phyloP scores from a whole-genome alignment of 2,797 vertebrate species.

The Vultur gryphus region DNA sequence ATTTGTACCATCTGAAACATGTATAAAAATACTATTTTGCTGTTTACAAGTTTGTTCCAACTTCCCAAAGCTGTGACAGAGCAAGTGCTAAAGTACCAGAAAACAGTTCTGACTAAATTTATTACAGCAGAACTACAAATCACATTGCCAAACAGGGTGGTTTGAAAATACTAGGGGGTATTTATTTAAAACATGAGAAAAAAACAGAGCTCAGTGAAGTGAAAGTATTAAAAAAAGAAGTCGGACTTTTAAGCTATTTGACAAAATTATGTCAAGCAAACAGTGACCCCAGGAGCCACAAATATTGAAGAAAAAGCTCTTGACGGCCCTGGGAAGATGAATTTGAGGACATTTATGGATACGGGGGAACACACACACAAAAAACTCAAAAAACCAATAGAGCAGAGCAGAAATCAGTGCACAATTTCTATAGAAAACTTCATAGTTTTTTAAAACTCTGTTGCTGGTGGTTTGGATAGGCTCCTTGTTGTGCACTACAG shows the following conservation, averaged over 20 bases:
- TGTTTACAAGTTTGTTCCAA: background rate
- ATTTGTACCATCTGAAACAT: background rate
- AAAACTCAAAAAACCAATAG: background rate
- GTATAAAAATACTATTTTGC: background rate
- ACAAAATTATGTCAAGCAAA: background rate
- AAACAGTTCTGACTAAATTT: background rate
- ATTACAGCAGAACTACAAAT: background rate
- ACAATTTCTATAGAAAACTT: background rate
- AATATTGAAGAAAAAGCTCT: background rate
- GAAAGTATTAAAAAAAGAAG: background rate
- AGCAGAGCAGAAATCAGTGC: background rate
- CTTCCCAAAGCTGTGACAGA: background rate
- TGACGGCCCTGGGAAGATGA: background rate
- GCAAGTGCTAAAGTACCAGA: background rate
- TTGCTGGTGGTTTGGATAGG: background rate
- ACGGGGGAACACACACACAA: background rate
- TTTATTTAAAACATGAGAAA: background rate
- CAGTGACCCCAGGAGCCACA: background rate
- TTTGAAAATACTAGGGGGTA: background rate
- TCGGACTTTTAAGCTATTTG: background rate
- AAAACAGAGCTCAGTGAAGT: background rate
- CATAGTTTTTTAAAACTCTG: background rate
- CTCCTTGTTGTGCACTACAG: background rate
- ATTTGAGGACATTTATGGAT: background rate
- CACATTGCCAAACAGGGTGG: background rate